Conservation (phyloP, 2,888 invertebrate species). For the Buathra laborator region DNA sequence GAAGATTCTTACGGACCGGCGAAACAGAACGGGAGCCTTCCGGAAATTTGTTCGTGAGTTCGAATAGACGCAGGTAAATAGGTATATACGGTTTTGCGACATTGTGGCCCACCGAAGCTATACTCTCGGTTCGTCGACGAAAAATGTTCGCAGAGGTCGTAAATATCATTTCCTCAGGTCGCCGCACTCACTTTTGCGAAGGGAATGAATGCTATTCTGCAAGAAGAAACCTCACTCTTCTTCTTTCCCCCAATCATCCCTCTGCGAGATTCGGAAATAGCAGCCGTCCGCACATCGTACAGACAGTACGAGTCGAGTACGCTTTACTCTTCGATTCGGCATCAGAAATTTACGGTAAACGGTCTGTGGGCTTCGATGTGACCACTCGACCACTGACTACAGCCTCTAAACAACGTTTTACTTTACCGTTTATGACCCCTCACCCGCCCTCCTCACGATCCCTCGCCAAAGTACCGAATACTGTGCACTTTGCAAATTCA, state of each 20-base stretch:
- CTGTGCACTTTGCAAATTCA: conserved; percentile 67
- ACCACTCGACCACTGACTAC: conserved; percentile 73
- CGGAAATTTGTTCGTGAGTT: conserved; percentile 53
- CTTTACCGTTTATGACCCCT: conserved; percentile 47
- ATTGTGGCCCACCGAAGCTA: conserved; percentile 42
- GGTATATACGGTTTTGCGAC: conserved; percentile 50
- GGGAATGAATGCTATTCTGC: not conserved
- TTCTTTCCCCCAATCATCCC: not conserved
- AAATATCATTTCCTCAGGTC: conserved; percentile 49
- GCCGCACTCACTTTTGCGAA: conserved; percentile 20
- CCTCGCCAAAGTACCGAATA: conserved; percentile 36
- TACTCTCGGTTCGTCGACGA: conserved; percentile 4
- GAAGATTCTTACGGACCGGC: too few species aligned
- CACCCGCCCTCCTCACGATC: conserved; percentile 31
- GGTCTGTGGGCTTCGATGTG: conserved; percentile 75
- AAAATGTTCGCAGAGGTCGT: conserved; percentile 45
- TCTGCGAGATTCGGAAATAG: not conserved
- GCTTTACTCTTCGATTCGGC: conserved; percentile 17
- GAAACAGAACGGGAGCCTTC: conserved; percentile 36
- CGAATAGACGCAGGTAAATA: conserved; percentile 62
- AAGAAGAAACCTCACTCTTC: conserved; percentile 3
- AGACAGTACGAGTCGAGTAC: not conserved
- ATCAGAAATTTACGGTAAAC: conserved; percentile 78
- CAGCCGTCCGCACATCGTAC: not conserved
- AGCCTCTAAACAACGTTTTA: conserved; percentile 41